Evolutionary conservation across 2,113 vertebrate species (phyloP), one percentile per base, ranked within the genome.

Genomic region (Rana temporaria): DNA sequence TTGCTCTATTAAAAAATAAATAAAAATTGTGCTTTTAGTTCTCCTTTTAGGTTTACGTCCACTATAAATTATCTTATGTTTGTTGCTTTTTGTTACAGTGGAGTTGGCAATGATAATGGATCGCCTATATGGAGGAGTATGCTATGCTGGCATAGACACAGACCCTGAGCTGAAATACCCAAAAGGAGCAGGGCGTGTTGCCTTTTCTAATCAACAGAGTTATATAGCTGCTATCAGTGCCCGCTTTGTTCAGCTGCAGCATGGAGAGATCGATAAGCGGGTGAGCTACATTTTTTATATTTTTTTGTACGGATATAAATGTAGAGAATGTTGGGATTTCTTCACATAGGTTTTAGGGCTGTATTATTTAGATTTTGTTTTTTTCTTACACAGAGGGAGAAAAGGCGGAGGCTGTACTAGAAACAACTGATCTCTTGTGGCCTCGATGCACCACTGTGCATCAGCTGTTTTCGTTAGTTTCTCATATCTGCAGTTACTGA

Each of bases 81-180:
- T 24, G 4, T 65, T 65, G 42, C 20, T 56, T 30, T 64, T 80
- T 84, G 38, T 16, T 84, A 55, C 87, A 99, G 98, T 99, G 94
- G 98, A 99, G 87, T 95, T 99, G 55, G 98, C 98, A 0, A 99
- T 99, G 98, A 99, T 99, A 87, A 99, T 99, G 98, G 98, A 99
- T 84, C 92, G 98, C 83, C 95, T 99, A 67, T 99, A 99, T 20
- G 98, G 98, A 78, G 98, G 98, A 19, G 98, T 99, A 88, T 99
- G 98, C 92, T 99, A 99, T 66, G 98, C 98, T 86, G 98, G 98
- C 83, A 99, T 99, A 74, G 98, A 99, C 89, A 99, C 98, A 1
- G 98, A 99, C 91, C 98, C 98, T 66, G 98, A 99, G 89, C 94
- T 99, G 66, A 99, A 99, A 88, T 99, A 99, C 91, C 98, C 98